Conservation (phyloP, 1,140 invertebrate genomes). For the Ceratosolen fusciceps region DNA sequence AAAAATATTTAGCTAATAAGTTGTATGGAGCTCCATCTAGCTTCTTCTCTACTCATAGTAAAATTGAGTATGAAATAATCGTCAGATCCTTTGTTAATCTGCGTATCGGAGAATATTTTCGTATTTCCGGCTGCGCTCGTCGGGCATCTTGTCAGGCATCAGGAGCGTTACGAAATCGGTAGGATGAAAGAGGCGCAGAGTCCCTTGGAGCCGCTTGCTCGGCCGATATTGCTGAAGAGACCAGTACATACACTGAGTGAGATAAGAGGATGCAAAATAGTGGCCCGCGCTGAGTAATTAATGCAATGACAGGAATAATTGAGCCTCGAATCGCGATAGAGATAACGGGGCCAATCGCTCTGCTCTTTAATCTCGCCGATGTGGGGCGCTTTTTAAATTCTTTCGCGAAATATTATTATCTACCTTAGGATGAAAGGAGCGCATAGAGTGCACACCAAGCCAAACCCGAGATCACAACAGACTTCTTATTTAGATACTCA, state of each 20-base stretch:
- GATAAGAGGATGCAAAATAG: conserved; percentile 17
- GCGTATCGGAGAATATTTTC: too few species aligned
- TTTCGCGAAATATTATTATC: conserved; percentile 7
- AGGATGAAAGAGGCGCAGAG: neutral
- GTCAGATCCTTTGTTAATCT: too few species aligned
- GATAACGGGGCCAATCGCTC: neutral
- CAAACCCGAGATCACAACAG: neutral
- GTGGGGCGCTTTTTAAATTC: conserved; percentile 9
- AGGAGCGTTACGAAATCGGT: neutral
- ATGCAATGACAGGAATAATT: conserved; percentile 43
- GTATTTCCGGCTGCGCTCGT: neutral
- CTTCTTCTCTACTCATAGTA: too few species aligned
- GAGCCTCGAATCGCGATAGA: conserved; percentile 38
- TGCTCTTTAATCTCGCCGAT: conserved; percentile 32
- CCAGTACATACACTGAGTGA: neutral
- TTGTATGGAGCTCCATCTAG: too few species aligned
- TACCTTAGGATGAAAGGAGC: conserved; percentile 5
- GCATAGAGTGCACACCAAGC: neutral
- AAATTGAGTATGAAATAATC: too few species aligned
- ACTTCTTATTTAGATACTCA: neutral
- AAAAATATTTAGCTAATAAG: too few species aligned
- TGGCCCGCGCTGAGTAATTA: conserved; percentile 39
- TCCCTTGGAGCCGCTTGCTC: neutral
- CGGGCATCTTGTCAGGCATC: neutral
- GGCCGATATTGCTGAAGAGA: neutral